Base-by-base conservation (phyloP, 2,888 invertebrate species). In the Molorchus minor region DNA sequence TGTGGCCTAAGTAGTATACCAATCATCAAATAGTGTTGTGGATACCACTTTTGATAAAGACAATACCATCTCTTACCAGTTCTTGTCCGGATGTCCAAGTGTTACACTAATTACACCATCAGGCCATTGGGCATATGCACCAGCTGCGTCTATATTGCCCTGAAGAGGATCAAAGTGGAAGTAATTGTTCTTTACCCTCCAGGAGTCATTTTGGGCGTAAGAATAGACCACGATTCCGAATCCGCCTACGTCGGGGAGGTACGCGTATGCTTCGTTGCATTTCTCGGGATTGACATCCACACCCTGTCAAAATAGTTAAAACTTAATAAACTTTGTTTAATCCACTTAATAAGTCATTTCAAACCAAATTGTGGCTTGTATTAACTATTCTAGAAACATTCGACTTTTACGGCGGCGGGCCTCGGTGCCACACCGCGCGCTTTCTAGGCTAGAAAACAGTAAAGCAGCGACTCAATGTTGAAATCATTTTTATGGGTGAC, bases 101-200 rank as follows among this genome's bases (percentile, higher is more conserved):
- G 92, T 90, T 64, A 93, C 75, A 12, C 88, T 90, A 70, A 93
- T 92, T 0, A 93, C 85, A 1, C 93, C 93, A 76, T 93, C 93
- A 0, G 90, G 90, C 93, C 92, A 93, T 76, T 93, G 93, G 85
- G 93, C 93, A 75, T 89, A 87, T 16, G 91, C 84, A 3, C 92
- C 92, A 38, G 87, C 89, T 10, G 93, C 86, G 69, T 88, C 89
- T 78, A 89, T 91, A 66, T 91, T 86, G 1, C 93, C 92, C 71
- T 86, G 82, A 16, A 92, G 79, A 0, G 93, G 93, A 75, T 93
- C 93, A 69, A 93, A 92, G 79, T 91, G 87, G 87, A 93, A 93
- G 81, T 86, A 93, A 75, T 92, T 91, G 74, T 93, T 92, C 59
- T 88, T 82, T 21, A 93, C 85, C 36, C 92, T 85, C 89, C 92